Conservation (phyloP, 2,113 vertebrate genomes). For the Phaetusa simplex region DNA sequence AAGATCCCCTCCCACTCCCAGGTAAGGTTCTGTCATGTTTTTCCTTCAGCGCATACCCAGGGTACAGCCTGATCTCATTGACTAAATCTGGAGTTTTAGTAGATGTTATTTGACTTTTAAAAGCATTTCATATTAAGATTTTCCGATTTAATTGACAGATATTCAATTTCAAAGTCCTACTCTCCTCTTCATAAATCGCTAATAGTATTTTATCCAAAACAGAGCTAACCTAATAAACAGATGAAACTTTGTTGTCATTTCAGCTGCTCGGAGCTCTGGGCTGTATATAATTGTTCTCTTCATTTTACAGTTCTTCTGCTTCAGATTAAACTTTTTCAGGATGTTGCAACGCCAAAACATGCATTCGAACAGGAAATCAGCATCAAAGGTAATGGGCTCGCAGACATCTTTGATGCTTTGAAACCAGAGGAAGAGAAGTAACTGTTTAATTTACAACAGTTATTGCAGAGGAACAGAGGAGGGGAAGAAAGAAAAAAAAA, state of each 20-base stretch:
- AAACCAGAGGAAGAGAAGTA: conserved; percentile 45
- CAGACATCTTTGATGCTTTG: conserved; percentile 47
- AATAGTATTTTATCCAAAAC: conserved; percentile 46
- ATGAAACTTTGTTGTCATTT: conserved; percentile 52
- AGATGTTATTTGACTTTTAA: conserved; percentile 41
- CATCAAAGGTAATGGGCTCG: conserved; percentile 53
- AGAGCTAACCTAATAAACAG: conserved; percentile 40
- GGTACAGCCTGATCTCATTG: conserved; percentile 32
- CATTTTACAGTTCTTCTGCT: conserved; percentile 47
- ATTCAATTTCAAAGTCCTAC: conserved; percentile 47
- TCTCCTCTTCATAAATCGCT: conserved; percentile 44
- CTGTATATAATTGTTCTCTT: conserved; percentile 37
- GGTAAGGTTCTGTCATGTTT: not conserved
- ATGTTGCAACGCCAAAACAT: conserved; percentile 47
- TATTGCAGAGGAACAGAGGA: not conserved
- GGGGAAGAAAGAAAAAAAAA: not conserved
- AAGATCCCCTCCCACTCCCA: not conserved
- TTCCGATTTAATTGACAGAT: conserved; percentile 51
- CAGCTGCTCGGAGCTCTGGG: conserved; percentile 13
- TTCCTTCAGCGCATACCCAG: not conserved
- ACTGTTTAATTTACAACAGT: conserved; percentile 58
- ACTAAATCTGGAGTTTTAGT: conserved; percentile 46
- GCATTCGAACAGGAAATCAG: conserved; percentile 41
- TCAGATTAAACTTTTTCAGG: conserved; percentile 58
- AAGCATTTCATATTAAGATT: conserved; percentile 52